phyloP scores from a whole-genome alignment of 1,140 invertebrate genomes.

The Cotesia typhae region DNA sequence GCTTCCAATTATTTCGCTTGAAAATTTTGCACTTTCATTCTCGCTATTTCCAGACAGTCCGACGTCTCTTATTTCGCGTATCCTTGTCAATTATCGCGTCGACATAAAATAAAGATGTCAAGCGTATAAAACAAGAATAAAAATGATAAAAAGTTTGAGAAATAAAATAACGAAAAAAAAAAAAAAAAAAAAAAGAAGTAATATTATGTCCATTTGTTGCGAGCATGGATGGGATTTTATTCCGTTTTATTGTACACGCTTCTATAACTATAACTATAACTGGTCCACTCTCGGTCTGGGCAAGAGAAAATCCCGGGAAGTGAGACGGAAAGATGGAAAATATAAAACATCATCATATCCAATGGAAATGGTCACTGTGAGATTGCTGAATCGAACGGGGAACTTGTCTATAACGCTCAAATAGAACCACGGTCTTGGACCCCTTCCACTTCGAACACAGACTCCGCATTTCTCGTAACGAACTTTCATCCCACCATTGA shows the following conservation, averaged over 20 bases:
- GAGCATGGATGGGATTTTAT: no score
- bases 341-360: background rate
- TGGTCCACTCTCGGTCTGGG: no score
- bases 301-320: no score
- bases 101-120: conserved; percentile 5
- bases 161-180: background rate
- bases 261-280: no score
- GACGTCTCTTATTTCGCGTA: background rate
- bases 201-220: no score
- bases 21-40: conserved; percentile 22
- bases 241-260: no score
- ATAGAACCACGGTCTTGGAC: background rate
- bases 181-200: background rate
- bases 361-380: conserved; percentile 5
- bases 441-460: background rate
- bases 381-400: conserved; percentile 17
- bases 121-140: background rate
- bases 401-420: conserved; percentile 6
- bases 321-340: conserved; percentile 1
- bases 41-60: conserved; percentile 3
- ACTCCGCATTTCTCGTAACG: conserved; percentile 23
- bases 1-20: conserved; percentile 19
- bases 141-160: background rate
- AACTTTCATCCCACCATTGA: conserved; percentile 27
- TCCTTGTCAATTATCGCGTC: conserved; percentile 16